Conservation (phyloP, 2,888 invertebrate genomes). For the Melinaea marsaeus region DNA sequence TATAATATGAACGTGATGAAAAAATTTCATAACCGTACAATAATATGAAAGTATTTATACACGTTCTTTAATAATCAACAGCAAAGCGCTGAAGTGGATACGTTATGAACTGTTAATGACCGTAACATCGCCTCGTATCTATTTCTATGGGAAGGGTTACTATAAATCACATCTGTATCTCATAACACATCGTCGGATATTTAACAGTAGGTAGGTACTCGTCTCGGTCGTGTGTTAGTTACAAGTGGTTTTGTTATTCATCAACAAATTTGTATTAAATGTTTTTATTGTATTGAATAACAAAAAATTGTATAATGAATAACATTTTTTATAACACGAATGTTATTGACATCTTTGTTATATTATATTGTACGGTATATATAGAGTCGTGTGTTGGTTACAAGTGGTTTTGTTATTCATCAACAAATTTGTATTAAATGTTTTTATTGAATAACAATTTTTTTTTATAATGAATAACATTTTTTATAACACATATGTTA, state of each 20-base stretch:
- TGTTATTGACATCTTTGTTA: too few relatives aligned
- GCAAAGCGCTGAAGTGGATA: conserved; percentile 19
- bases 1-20: background rate
- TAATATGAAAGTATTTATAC: background rate
- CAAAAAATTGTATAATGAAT: conserved; percentile 4
- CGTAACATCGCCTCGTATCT: conserved; percentile 20
- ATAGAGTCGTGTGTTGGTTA: conserved; percentile 4
- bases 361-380: too few relatives aligned
- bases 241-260: conserved; percentile 25
- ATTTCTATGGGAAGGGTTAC: conserved; percentile 17
- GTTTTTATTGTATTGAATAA: conserved; percentile 8
- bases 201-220: conserved; percentile 25
- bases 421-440: conserved; percentile 11
- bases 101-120: conserved; percentile 23
- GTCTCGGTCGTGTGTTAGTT: conserved; percentile 19
- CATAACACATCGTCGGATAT: conserved; percentile 28
- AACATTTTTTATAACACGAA: too few relatives aligned
- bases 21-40: background rate
- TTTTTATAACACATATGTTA: too few relatives aligned
- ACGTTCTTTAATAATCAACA: conserved; percentile 8
- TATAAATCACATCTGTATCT: conserved; percentile 26
- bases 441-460: conserved; percentile 10
- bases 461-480: conserved; percentile 1
- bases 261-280: conserved; percentile 11
- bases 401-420: conserved; percentile 25